Conservation (phyloP, 2,113 vertebrate species). For the Plotosus lineatus region DNA sequence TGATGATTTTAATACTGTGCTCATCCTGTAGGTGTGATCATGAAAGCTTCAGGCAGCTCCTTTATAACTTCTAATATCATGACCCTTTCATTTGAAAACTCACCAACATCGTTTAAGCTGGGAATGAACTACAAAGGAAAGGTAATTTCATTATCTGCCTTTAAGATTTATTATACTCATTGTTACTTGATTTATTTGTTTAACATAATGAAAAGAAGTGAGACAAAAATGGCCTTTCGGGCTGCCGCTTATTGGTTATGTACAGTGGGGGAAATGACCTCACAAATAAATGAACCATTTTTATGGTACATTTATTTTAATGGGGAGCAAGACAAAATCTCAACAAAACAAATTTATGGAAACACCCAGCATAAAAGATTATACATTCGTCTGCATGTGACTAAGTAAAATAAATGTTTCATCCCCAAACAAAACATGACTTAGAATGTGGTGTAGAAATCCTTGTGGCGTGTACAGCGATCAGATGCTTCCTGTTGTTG, state of each 20-base stretch:
- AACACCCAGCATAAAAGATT: no score
- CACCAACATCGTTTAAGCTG: not conserved
- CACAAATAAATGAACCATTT: no score
- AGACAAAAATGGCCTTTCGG: not conserved
- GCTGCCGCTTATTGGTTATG: not conserved
- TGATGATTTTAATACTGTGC: not conserved
- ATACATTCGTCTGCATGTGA: no score
- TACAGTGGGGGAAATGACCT: no score
- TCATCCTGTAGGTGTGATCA: not conserved
- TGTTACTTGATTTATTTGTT: not conserved
- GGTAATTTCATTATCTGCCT: not conserved
- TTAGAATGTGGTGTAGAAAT: no score
- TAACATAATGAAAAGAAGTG: not conserved
- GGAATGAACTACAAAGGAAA: not conserved
- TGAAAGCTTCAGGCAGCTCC: not conserved
- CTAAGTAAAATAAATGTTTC: no score
- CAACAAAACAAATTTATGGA: no score
- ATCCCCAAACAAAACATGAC: no score
- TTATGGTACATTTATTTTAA: no score
- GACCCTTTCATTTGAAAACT: not conserved
- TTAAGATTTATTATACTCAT: not conserved
- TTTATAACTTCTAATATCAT: not conserved
- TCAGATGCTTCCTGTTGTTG: no score
- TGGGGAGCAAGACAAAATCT: no score
- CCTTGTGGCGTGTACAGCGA: no score